A percentile compares a stretch with the other conserved stretches of the same genome.
Conservation (phyloP, 2,797 vertebrate species). For the Chanos chanos region DNA sequence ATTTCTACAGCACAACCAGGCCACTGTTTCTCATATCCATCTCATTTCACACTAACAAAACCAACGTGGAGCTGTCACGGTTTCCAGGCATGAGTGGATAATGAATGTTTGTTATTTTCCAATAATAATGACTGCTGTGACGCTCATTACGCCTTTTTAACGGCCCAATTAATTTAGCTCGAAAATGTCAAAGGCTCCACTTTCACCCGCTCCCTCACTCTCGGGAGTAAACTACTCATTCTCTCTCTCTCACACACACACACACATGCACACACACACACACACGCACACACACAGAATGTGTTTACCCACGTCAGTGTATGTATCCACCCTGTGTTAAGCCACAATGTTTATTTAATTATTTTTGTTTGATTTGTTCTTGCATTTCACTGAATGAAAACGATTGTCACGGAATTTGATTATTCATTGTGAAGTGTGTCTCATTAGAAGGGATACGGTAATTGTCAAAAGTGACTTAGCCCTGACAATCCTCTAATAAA, state of each 20-base stretch:
- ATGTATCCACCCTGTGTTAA: too few relatives aligned
- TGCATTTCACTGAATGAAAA: not conserved
- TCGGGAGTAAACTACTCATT: not conserved
- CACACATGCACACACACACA: not conserved
- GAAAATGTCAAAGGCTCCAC: constrained; percentile 33
- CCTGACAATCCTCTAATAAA: not conserved
- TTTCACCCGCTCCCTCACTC: not conserved
- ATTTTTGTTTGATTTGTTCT: too few relatives aligned
- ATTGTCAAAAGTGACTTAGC: not conserved
- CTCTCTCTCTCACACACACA: not conserved
- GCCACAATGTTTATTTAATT: too few relatives aligned
- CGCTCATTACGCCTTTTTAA: constrained; percentile 31
- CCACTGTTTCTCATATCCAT: too few relatives aligned
- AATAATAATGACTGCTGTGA: constrained; percentile 42
- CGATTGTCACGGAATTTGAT: not conserved
- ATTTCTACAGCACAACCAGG: too few relatives aligned
- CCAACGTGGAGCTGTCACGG: too few relatives aligned
- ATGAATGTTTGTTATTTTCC: constrained; percentile 50
- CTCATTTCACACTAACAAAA: too few relatives aligned
- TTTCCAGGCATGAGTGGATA: constrained; percentile 23
- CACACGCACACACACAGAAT: not conserved
- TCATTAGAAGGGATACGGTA: constrained; percentile 15
- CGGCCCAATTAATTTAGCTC: constrained; percentile 40
- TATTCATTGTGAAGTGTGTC: not conserved
- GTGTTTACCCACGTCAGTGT: not conserved